Percentiles rank a stretch among this genome's conserved stretches.
Conservation (phyloP, 2,797 vertebrate genomes). For the Zalophus californianus region DNA sequence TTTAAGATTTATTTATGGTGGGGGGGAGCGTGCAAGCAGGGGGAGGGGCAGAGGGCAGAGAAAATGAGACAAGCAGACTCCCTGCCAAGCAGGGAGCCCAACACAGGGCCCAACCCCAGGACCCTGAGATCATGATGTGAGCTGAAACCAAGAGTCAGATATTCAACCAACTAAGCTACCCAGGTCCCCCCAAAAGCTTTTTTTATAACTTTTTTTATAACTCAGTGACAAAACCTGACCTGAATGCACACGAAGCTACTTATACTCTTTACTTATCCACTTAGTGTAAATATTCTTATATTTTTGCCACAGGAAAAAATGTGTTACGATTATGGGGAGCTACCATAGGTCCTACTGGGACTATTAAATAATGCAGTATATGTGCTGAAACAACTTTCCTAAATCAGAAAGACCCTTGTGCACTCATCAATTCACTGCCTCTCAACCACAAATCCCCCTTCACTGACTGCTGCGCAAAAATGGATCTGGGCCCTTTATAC, state of each 20-base stretch:
- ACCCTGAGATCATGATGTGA: background rate
- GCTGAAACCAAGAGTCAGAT: background rate
- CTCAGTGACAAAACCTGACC: slow-evolving; percentile 51
- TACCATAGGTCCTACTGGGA: background rate
- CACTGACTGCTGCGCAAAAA: background rate
- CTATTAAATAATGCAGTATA: background rate
- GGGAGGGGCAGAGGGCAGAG: background rate
- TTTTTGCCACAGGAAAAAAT: background rate
- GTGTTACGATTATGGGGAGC: background rate
- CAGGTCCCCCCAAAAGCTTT: background rate
- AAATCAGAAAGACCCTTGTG: background rate
- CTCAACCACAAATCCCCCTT: background rate
- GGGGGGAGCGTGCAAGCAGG: background rate
- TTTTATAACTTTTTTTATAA: slow-evolving; percentile 14
- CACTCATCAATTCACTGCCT: background rate
- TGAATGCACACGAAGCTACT: slow-evolving; percentile 44
- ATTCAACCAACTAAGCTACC: background rate
- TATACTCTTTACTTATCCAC: background rate
- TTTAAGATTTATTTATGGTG: background rate
- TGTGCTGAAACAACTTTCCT: background rate
- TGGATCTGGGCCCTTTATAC: background rate
- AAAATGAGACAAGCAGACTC: background rate
- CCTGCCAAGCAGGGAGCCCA: background rate
- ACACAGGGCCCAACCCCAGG: background rate
- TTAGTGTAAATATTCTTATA: background rate